Base-by-base conservation (phyloP, 2,113 vertebrate species). In the Pao palembangensis region DNA sequence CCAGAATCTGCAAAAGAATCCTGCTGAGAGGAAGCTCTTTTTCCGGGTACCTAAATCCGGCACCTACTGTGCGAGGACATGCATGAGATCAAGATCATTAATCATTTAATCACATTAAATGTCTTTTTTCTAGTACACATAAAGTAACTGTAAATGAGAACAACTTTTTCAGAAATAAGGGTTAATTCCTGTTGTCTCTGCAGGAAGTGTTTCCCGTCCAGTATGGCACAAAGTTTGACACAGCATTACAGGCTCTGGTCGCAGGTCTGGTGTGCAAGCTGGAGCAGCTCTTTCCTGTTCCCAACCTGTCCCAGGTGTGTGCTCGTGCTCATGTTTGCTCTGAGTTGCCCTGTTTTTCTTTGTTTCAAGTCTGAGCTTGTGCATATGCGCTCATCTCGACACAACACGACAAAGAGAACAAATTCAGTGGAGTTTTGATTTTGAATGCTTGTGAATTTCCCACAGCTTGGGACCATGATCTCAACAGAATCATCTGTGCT, bases 401-500 rank as follows among this genome's bases (percentile, higher is more conserved):
- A 31, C 21, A 23, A 23, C 21, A 23, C 3, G 21, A 2, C 21
- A 31, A 31, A 31, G 5, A 8, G 5, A 31, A 31, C 28, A 31
- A 31, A 31, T 31, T 8, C 28, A 31, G 28, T 31, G 28, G 28
- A 8, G 34, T 47, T 47, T 17, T 47, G 17, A 3, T 47, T 3
- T 2, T 17, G 44, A 47, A 7, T 47, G 14, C 16, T 6, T 6
- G n/a, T 47, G n/a, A 44, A 6, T 11, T 20, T 49, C 34, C 51
- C 55, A 67, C 58, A 92, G 91, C 89, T 90, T 42, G 90, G 86
- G n/a, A 47, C 81, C 28, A 85, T 91, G 88, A 88, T 92, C 58
- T 83, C 86, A n/a, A 71, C 69, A 0, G 84, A 84, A 10, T 63
- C 88, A 4, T 41, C 69, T 15, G 63, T 82, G 47, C 75, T 91